Base-by-base conservation (phyloP, 1,140 invertebrate species). In the Hestina assimilis region DNA sequence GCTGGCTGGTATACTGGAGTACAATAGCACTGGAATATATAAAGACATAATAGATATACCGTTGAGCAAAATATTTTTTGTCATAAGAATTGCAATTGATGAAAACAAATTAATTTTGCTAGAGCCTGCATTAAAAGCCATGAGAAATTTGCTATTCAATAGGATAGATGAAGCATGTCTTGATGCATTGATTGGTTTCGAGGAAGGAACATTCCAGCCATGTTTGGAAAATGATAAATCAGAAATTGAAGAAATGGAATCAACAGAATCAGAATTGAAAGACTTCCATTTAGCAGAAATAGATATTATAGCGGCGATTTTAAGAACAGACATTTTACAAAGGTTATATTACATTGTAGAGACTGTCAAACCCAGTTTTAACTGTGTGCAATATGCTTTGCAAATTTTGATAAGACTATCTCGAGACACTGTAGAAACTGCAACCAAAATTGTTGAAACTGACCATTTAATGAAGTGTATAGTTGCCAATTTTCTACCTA, bases 81-180 rank as follows among this genome's bases (percentile, higher is more conserved):
- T 97, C 0, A 66, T 98, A 31, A 90, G 97, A 66, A 96, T 95
- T 89, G 94, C 95, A 5, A 75, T 97, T 17, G 97, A 98, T 89
- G 95, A 97, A 68, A 92, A 92, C 62, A 92, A 94, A n/a, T 80
- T 92, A 0, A 89, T 92, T 8, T 89, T 95, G 19, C 80, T 97
- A 6, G 93, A 93, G 58, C 91, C 95, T 8, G 89, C 94, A 6
- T 83, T 97, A 6, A 91, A 91, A 85, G 93, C 93, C 4, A 79
- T 97, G 26, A 90, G 93, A 69, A 91, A 92, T 71, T 89, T 97
- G 12, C 75, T 96, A 7, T 94, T 92, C 48, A 94, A 93, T 59
- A 91, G 93, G 73, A 89, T 92, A 17, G 96, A 97, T 86, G 95
- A 96, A 88, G 90, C 93, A 51, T 91, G 90, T 50, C 79, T 96